Evolutionary conservation across 2,888 invertebrate species (phyloP), one percentile per base, ranked within the genome.

Genomic region (Crematogaster levior): DNA sequence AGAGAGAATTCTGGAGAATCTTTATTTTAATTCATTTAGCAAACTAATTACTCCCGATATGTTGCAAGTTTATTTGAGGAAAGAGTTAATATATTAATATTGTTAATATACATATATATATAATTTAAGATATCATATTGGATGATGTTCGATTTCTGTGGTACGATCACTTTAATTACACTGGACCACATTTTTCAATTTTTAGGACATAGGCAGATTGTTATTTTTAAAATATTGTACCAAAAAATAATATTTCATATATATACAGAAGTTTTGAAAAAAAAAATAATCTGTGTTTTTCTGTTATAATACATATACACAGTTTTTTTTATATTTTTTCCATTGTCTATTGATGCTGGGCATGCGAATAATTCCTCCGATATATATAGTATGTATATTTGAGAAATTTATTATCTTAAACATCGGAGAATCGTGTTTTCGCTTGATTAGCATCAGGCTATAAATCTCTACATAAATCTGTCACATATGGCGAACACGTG

Each of bases 391-490:
- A n/a, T n/a, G n/a, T n/a, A n/a, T 27, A 43, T 18, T 37, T 12
- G 15, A 43, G 2, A 37, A 65, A 48, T 48, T 27, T 24, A 27
- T 18, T 18, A 15, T 37, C 18, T 51, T 34, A 65, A 75, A 48
- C 21, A n/a, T 65, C 21, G 43, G 4, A 48, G 18, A 56, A 18
- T 3, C 40, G 56, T 18, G 56, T 77, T 21, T 30, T 56, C 7
- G 21, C 30, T 34, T 79, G 56, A 79, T 79, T 37, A 43, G 53
- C 18, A 12, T 27, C 48, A 24, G 24, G 40, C 3, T 27, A 68
- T 77, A 77, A 77, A 77, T 77, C 68, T 40, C 27, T 21, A 40
- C 68, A 56, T 77, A 77, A 77, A 79, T 79, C 70, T 79, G 56
- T 30, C 70, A 46, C 34, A n/a, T 34, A 43, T 27, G 27, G 24